Evolutionary conservation across 2,797 vertebrate genomes (phyloP), one percentile per base, ranked within the genome.

Genomic region (Hafferia zeledoni): DNA sequence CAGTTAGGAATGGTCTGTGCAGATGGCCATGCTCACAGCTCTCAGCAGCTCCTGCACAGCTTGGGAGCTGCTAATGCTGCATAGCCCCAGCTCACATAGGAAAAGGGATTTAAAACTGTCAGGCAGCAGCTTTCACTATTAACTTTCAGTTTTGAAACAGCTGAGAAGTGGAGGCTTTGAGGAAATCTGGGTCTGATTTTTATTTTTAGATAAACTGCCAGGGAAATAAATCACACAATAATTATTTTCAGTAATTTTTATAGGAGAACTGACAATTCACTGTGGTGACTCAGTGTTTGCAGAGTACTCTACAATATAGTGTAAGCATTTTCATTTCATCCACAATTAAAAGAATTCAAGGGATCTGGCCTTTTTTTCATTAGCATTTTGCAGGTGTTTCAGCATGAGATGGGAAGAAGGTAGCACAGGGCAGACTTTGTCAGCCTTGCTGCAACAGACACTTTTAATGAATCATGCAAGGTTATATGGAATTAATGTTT

Each of bases 141-240:
- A 63, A 76, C 88, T 96, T 92, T 39, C 79, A 55, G 71, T 89
- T 95, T 85, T 95, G 35, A 86, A 91, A 81, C 84, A 92, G 87
- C 94, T 95, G 94, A 97, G 83, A 84, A 95, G 55, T 67, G 41
- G 53, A 93, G 72, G 53, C 6, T 44, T 41, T 64, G 70, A 87
- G 47, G 56, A 87, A 94, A 76, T 90, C 91, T 78, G 82, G 59
- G 90, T 84, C 83, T 12, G 1, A 78, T 93, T 92, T 91, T 95
- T 95, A 85, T 83, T 94, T 96, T 90, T 75, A 92, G 84, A 85
- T 87, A 92, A 95, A 93, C 71, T 92, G 86, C 86, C 93, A 87
- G 61, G 59, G 82, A 94, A 94, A 89, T 92, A 96, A 97, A 95
- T 97, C 85, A 87, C n/a, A 68, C 46, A 52, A 68, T 79, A 91